Percentiles rank a stretch among this genome's conserved stretches.
phyloP scores from a whole-genome alignment of 37 sponge, comb jelly and placozoan genomes.

The Diacarnus erythraeanus region DNA sequence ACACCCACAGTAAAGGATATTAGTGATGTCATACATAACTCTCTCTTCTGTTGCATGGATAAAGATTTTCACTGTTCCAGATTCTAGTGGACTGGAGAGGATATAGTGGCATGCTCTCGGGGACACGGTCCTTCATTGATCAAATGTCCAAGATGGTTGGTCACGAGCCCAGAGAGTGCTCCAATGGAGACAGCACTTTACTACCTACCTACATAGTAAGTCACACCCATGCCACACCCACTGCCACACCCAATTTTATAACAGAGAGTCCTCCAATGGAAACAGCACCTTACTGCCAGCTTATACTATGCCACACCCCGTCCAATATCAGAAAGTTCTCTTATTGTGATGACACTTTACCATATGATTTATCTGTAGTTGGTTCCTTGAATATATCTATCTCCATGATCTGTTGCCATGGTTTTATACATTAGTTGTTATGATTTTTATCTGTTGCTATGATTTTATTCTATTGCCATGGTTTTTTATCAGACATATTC shows the following conservation, averaged over 20 bases:
- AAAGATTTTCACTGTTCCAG: not conserved
- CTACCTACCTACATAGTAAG: conserved; percentile 47
- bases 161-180: conserved; percentile 23
- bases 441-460: no score
- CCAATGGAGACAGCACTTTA: conserved; percentile 32
- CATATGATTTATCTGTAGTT: not conserved
- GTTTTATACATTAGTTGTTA: no score
- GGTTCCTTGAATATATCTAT: not conserved
- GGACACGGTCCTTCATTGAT: conserved; percentile 18
- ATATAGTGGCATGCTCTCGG: conserved; percentile 8
- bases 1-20: no score
- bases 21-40: no score
- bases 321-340: no score
- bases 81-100: conserved; percentile 29
- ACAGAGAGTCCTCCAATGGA: conserved; percentile 32
- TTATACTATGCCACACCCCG: conserved; percentile 5
- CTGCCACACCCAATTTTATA: no score
- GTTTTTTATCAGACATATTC: conserved; percentile 22
- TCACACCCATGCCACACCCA: not conserved
- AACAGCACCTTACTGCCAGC: conserved; percentile 33
- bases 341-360: no score
- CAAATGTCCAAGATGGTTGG: conserved; percentile 50
- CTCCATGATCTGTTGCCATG: no score
- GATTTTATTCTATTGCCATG: no score
- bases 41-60: no score